A percentile compares a stretch with the other conserved stretches of the same genome.
Evolutionary conservation across 2,888 invertebrate genomes (phyloP).

Genomic region (Teleogryllus oceanicus): DNA sequence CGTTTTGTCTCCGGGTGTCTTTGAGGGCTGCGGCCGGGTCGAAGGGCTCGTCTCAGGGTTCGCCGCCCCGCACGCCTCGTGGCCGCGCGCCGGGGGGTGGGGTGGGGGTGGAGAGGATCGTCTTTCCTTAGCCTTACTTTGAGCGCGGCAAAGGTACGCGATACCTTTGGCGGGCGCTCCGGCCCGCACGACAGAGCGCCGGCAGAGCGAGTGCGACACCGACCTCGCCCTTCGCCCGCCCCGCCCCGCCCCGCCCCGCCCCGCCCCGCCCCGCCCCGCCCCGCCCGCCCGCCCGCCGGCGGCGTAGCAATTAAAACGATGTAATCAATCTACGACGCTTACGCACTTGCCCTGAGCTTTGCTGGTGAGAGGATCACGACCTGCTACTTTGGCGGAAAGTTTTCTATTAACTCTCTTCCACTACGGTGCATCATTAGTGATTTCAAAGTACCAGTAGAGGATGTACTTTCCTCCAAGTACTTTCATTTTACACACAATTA

Average conservation of each 20-base stretch:
- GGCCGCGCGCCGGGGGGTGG: not conserved
- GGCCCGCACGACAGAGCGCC: not conserved
- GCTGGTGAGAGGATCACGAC: too few relatives aligned
- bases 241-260: not conserved
- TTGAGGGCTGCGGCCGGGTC: not conserved
- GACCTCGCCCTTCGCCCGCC: not conserved
- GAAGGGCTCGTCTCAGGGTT: not conserved
- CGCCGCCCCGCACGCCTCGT: not conserved
- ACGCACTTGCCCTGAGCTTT: too few relatives aligned
- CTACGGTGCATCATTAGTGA: too few relatives aligned
- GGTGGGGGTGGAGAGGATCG: not conserved
- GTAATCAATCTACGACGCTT: too few relatives aligned
- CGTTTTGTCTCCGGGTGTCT: not conserved
- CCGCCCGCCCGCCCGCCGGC: too few relatives aligned
- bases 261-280: not conserved
- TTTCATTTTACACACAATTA: too few relatives aligned
- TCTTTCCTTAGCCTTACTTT: slow-evolving; percentile 18
- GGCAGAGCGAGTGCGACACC: not conserved
- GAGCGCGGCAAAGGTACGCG: slow-evolving; percentile 8
- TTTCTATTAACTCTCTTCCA: too few relatives aligned
- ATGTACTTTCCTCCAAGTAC: too few relatives aligned
- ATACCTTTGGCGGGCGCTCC: not conserved
- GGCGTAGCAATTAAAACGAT: too few relatives aligned
- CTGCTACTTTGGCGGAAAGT: too few relatives aligned
- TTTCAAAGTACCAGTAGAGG: too few relatives aligned